Base-by-base conservation (phyloP, 2,888 invertebrate genomes). In the Geotrupes spiniger region DNA sequence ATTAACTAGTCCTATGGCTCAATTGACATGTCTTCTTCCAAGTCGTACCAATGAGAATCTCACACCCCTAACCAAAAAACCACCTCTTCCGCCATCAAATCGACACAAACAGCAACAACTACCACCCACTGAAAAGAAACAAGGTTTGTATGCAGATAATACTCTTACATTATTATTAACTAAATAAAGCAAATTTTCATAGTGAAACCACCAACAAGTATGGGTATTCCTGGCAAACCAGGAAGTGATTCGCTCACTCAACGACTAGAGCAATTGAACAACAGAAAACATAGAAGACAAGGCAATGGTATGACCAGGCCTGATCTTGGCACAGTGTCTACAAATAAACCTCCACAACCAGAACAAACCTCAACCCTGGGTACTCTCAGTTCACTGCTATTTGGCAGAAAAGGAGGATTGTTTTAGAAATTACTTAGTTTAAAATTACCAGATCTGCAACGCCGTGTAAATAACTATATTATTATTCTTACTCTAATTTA, bases 381-480 rank as follows among this genome's bases (percentile, higher is more conserved):
- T 47, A 87, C 88, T 36, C 81, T 89, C 55, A 87, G 88, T 73
- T 83, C 87, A 49, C 74, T 89, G 62, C 76, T 91, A 41, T 92
- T 92, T 72, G 91, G 91, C 27, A 79, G 92, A 53, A 92, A 92
- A 66, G 92, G 92, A 41, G 92, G 91, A 42, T 78, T 90, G 61
- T 80, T 90, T 63, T 85, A 83, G 58, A 37, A 38, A 33, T 21
- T 3, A 6, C 6, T 21, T 21, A 21, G 6, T 4, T 21, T 21
- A 21, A 4, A 21, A 21, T n/a, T n/a, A 21, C 6, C 6, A 21
- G 3, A 21, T 6, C 21, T 21, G 21, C 4, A 21, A 21, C 4
- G 21, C 21, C 6, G 21, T 21, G 21, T 21, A 21, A 21, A 21
- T 21, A 21, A 6, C 6, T 21, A 3, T 21, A 4, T 4, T 21